Base-by-base conservation (phyloP, 2,797 vertebrate species). In the Sebastes umbrosus region DNA sequence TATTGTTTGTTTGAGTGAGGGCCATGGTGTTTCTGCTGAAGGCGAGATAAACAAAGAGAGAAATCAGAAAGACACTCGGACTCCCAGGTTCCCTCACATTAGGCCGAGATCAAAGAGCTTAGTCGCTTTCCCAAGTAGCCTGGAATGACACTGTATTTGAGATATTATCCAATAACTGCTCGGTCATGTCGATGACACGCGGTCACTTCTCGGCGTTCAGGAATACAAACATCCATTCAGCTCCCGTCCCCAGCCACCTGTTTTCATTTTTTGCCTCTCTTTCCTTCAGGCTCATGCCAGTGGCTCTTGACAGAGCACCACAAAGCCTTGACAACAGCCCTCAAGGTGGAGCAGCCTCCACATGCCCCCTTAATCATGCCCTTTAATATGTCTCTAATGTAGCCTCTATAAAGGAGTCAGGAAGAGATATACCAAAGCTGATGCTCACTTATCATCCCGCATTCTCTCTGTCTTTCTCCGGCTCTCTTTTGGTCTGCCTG, bases 261-360 rank as follows among this genome's bases (percentile, higher is more conserved):
- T 83, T 83, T 88, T 65, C 70, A 39, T n/a, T 32, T 39, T 80
- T 57, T 43, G 57, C 36, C 50, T 77, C 27, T 70, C 34, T 77
- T 46, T 79, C 74, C 83, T 81, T 80, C 83, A 80, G 79, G 86
- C 85, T 82, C 55, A 13, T 79, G 88, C 88, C 84, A 75, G 75
- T 32, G 78, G 88, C 77, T 82, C 69, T 73, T 86, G 84, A 90
- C 73, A 70, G 64, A 89, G 73, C 29, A 63, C 82, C 86, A 85
- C 69, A 69, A 78, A 89, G 81, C 83, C 77, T 52, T 24, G 84
- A 85, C 89, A 83, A 76, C 83, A 74, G 75, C 83, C 74, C 77
- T 83, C 22, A 58, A 82, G 84, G 74, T 77, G 82, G 69, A 87
- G 66, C 62, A 54, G 79, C 78, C 63, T 80, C 52, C 73, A 70